Conservation (phyloP, 2,797 vertebrate species). For the Tenualosa thibaudeaui region DNA sequence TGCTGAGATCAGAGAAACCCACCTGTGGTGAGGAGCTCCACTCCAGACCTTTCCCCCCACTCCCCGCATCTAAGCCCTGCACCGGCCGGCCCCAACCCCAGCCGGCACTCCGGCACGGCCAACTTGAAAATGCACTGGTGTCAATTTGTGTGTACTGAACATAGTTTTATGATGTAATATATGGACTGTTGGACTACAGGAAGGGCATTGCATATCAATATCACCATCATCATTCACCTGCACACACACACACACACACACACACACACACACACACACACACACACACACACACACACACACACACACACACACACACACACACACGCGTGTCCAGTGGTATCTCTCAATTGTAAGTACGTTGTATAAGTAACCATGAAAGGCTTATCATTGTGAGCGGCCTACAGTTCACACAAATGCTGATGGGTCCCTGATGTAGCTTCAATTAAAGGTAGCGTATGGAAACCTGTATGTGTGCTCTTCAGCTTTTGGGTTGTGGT, state of each 20-base stretch:
- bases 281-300: slow-evolving; percentile 26
- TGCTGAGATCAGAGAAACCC: slow-evolving; percentile 96
- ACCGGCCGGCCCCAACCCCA: slow-evolving; percentile 40
- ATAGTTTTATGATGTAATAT: slow-evolving; percentile 79
- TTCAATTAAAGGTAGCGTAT: slow-evolving; percentile 67
- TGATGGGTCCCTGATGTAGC: slow-evolving; percentile 71
- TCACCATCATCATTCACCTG: slow-evolving; percentile 37
- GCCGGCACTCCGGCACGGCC: slow-evolving; percentile 61
- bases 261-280: slow-evolving; percentile 38
- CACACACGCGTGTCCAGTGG: slow-evolving; percentile 56
- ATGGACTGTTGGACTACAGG: slow-evolving; percentile 74
- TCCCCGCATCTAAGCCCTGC: slow-evolving; percentile 30
- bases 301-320: slow-evolving; percentile 37
- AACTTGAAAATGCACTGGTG: slow-evolving; percentile 73
- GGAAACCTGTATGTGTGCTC: slow-evolving; percentile 33
- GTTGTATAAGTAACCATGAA: slow-evolving; percentile 55
- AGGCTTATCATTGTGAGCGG: slow-evolving; percentile 68
- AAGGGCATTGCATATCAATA: slow-evolving; percentile 51
- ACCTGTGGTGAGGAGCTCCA: slow-evolving; percentile 88
- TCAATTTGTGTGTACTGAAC: slow-evolving; percentile 70
- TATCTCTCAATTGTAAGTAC: slow-evolving; percentile 62
- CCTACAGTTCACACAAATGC: slow-evolving; percentile 66
- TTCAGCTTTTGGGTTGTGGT: slow-evolving; percentile 33
- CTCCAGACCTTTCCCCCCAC: slow-evolving; percentile 43
- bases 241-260: slow-evolving; percentile 29